phyloP scores from a whole-genome alignment of 2,113 vertebrate genomes.

The Serilophus lunatus region DNA sequence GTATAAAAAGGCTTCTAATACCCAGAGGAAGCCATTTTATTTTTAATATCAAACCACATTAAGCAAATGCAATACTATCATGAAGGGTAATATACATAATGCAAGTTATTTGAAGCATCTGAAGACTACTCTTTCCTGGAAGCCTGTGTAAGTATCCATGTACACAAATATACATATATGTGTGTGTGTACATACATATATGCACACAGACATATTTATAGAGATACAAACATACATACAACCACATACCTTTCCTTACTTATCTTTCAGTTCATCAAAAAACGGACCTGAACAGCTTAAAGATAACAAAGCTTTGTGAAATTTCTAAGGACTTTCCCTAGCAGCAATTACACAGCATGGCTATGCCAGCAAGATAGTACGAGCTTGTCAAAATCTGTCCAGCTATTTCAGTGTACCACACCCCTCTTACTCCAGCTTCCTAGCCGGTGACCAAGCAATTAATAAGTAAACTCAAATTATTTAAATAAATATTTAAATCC shows the following conservation, averaged over 20 bases:
- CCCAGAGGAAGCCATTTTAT: slow-evolving; percentile 54
- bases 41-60: slow-evolving; percentile 2
- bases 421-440: not conserved
- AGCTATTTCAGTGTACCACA: slow-evolving; percentile 12
- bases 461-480: not conserved
- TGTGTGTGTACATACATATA: accelerated
- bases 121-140: not conserved
- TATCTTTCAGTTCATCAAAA: not conserved
- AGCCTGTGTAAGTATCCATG: not conserved
- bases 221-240: not conserved
- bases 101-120: not conserved
- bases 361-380: not conserved
- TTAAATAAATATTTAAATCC: not conserved
- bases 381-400: slow-evolving; percentile 4
- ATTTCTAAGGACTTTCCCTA: slow-evolving; percentile 1
- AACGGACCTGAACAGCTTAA: not conserved
- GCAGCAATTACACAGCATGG: not conserved
- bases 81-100: not conserved
- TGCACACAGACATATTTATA: accelerated
- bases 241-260: not conserved
- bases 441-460: slow-evolving; percentile 9
- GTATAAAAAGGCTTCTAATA: not conserved
- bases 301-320: not conserved
- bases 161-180: not conserved
- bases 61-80: not conserved